These are phyloP conservation scores for Phoxinus dragarum DNA, from an alignment of 2,797 vertebrate species.

Conservation along the genomic window DNA sequence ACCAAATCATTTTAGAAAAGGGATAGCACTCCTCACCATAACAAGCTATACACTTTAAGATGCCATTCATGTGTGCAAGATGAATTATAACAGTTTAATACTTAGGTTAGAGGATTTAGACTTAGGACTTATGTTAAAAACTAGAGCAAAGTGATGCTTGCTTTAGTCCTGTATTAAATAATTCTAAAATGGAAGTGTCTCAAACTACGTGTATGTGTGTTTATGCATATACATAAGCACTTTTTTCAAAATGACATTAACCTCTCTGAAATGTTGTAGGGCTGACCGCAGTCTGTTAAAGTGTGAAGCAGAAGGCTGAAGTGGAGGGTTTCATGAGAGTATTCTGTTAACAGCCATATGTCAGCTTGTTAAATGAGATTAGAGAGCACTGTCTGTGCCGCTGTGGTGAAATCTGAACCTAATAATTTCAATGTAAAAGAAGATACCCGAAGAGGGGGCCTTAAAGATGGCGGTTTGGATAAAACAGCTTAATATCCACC, in stretches of 20 bases:
- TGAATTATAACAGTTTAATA: neutral
- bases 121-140: neutral
- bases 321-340: slow-evolving; percentile 57
- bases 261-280: slow-evolving; percentile 27
- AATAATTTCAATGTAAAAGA: slow-evolving; percentile 50
- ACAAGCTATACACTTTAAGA: neutral
- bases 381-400: slow-evolving; percentile 47
- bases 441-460: slow-evolving; percentile 39
- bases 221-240: neutral
- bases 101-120: no score
- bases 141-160: neutral
- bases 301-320: slow-evolving; percentile 46
- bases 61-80: neutral
- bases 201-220: neutral
- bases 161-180: neutral
- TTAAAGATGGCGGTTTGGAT: slow-evolving; percentile 51
- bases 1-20: neutral
- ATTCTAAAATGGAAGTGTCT: slow-evolving; percentile 6
- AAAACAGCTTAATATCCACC: slow-evolving; percentile 39
- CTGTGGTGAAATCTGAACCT: slow-evolving; percentile 50
- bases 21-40: neutral
- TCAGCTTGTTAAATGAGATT: slow-evolving; percentile 65
- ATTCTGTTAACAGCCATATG: slow-evolving; percentile 61
- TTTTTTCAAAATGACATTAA: slow-evolving; percentile 25
- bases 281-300: slow-evolving; percentile 46